Base-by-base conservation (phyloP, 2,888 invertebrate species). In the Catocala nupta region DNA sequence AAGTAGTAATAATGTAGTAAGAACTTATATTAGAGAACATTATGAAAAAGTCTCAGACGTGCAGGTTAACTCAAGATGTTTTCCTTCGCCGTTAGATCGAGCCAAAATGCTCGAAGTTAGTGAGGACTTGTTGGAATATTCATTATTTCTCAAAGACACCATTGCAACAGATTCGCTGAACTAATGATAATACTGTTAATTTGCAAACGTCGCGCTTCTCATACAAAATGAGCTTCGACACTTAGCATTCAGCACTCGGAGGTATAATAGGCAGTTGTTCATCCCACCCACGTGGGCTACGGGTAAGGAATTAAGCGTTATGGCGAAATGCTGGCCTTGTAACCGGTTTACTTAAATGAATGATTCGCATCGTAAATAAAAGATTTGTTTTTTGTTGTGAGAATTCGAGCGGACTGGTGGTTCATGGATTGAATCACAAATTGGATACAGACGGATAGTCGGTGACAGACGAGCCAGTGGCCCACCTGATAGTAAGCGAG, bases 251-350 rank as follows among this genome's bases (percentile, higher is more conserved):
- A 50, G 36, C 9, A 25, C 54, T 52, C 61, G 62, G 13, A 39
- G 43, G 16, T 63, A 59, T 62, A 61, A 55, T 64, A 45, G 43
- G 48, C 47, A 13, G 48, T 44, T 55, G 44, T 12, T 13, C 16
- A 68, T 68, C 68, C 73, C 74, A 68, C 76, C 65, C 73, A 75
- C 64, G 59, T 55, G 33, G 48, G 55, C 34, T 34, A 45, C 59
- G 10, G 50, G 36, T 34, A 0, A 52, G 55, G 63, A 64, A 51
- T 70, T 58, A 65, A 47, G 49, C 7, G 60, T n/a, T n/a, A 36
- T 75, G 59, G 50, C 55, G 75, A 48, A 70, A 74, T 10, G 12
- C 7, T 64, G 60, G 56, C 67, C 45, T 70, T 65, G 56, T 12
- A 57, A 49, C 44, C 47, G 16, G 45, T 69, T 58, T 47, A 62